phyloP scores from a whole-genome alignment of 2,888 invertebrate species.

The Amaurobius ferox region DNA sequence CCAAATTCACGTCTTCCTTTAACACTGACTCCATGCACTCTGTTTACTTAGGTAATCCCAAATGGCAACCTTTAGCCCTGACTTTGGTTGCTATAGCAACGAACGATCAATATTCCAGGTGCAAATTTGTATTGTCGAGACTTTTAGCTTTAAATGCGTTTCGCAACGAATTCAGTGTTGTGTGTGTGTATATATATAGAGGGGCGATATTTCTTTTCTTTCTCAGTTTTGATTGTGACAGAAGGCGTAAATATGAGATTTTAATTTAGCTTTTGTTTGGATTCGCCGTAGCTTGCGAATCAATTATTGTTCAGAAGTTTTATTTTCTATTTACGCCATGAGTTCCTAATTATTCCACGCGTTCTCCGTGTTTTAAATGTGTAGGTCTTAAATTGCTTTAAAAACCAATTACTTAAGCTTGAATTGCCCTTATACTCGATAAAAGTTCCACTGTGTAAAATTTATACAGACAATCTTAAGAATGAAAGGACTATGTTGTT shows the following conservation, averaged over 20 bases:
- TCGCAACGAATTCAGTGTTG: not conserved
- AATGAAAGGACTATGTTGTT: too few relatives aligned
- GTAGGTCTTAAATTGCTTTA: too few relatives aligned
- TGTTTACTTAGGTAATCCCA: conserved; percentile 72
- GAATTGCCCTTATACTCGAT: too few relatives aligned
- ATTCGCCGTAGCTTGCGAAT: not conserved
- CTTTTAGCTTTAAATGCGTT: conserved; percentile 54
- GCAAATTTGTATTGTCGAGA: conserved; percentile 71
- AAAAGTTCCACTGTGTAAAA: too few relatives aligned
- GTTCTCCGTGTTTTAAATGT: too few relatives aligned
- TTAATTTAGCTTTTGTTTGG: conserved; percentile 7
- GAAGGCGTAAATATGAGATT: conserved; percentile 1
- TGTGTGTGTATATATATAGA: conserved; percentile 13
- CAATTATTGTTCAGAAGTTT: not conserved
- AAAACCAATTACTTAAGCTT: too few relatives aligned
- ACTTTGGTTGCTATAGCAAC: conserved; percentile 63
- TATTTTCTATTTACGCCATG: not conserved
- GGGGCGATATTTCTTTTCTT: not conserved
- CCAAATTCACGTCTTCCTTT: conserved; percentile 61
- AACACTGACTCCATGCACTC: conserved; percentile 51
- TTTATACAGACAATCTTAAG: too few relatives aligned
- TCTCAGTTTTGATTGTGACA: not conserved
- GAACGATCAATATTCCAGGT: conserved; percentile 66
- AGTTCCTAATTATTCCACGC: not conserved
- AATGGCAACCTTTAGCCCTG: conserved; percentile 71